Base-by-base conservation (phyloP, 2,113 vertebrate genomes). In the Eclectus roratus region DNA sequence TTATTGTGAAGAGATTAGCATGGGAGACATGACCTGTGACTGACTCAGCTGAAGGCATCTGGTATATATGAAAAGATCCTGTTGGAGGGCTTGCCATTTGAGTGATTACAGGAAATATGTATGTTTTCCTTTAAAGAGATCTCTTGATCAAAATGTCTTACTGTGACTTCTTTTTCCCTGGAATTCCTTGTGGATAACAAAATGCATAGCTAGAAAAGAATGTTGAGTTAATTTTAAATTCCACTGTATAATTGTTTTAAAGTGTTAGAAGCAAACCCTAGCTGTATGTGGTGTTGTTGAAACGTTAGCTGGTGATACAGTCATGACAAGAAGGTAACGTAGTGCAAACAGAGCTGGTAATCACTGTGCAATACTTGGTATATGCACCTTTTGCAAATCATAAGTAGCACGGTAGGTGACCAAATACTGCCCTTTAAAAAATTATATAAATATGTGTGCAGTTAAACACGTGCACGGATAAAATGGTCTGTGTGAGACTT, bases 1-100 rank as follows among this genome's bases (percentile, higher is more conserved):
- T 97, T 97, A 88, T 95, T 96, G 95, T 97, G 93, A 96, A 70
- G 89, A 95, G 88, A 97, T 97, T 95, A 96, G 81, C 91, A 94
- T 88, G 66, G 71, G 94, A 97, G 96, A 95, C 80, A 28, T 80
- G 88, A 88, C 92, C 93, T 85, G 87, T 96, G 91, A 96, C 89
- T 90, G 91, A 70, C 78, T 72, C 80, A 85, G 49, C 91, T 95
- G 73, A 94, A 97, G 70, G 69, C 89, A 89, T 97, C 93, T 94
- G 90, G 92, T 96, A 25, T 80, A 89, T 96, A 89, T 84, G 90
- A 95, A 96, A 61, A 95, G 92, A 89, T 85, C 43, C 73, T 91
- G 52, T 90, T 88, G 68, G 91, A 88, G 90, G 78, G 64, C 93
- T 79, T 83, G 64, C 73, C 92, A 41, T 94, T 96, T 94, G 89